phyloP scores from a whole-genome alignment of 2,888 invertebrate species.

The Norana najaformis region DNA sequence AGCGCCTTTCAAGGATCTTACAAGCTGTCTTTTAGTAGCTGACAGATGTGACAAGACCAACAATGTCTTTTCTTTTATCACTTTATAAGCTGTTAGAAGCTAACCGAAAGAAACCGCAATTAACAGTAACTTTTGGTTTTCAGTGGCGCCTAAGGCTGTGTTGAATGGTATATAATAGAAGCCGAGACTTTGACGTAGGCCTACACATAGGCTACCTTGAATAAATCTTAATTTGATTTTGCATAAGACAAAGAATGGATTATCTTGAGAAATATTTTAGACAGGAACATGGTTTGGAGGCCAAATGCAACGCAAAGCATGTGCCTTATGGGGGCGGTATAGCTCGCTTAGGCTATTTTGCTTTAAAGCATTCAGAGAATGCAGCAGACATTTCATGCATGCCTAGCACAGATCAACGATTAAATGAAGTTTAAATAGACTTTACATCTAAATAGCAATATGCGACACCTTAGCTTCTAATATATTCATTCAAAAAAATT shows the following conservation, averaged over 20 bases:
- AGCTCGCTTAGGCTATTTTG: background rate
- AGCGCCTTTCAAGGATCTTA: no score
- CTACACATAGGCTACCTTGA: no score
- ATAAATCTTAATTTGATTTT: no score
- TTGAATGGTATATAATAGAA: no score
- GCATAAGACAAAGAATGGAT: background rate
- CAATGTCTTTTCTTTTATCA: no score
- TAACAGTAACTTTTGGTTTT: no score
- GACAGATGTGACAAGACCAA: no score
- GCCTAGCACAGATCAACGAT: background rate
- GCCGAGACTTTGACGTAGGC: no score
- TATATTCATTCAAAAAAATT: background rate
- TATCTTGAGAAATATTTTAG: background rate
- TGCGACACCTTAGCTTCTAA: background rate
- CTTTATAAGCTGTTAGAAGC: no score
- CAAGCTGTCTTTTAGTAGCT: no score
- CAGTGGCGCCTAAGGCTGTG: no score
- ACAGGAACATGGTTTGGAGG: background rate
- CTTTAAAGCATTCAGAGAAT: background rate
- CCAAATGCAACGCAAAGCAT: background rate
- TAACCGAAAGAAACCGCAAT: no score
- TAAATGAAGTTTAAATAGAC: background rate
- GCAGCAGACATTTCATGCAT: background rate
- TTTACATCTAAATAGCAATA: background rate
- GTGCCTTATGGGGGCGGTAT: background rate